Evolutionary conservation across 2,888 invertebrate genomes (phyloP).

Genomic region (Tetranychus truncatus): DNA sequence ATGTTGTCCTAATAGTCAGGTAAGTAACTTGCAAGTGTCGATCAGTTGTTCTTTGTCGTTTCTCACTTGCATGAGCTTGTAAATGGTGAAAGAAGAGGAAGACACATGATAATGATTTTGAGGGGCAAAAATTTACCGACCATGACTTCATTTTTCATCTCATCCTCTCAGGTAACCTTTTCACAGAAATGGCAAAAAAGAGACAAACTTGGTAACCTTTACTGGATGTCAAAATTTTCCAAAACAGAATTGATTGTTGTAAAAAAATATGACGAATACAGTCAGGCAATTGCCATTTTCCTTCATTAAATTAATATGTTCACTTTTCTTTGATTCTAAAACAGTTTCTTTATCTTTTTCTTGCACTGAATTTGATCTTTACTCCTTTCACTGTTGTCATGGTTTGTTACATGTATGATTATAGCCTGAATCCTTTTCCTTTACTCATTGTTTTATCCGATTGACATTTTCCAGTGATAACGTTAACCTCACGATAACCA

Average conservation of each 20-base stretch:
- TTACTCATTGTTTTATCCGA: background rate
- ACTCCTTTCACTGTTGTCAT: background rate
- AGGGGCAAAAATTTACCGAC: background rate
- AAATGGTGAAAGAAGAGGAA: too few relatives aligned
- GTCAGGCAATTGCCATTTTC: too few relatives aligned
- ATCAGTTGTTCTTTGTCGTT: too few relatives aligned
- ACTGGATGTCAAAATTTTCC: background rate
- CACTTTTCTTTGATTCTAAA: background rate
- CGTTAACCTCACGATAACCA: slow-evolving; percentile 17
- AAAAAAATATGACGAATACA: too few relatives aligned
- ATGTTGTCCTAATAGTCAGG: too few relatives aligned
- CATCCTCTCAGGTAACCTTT: background rate
- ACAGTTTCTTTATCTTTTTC: background rate
- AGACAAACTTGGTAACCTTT: background rate
- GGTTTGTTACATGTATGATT: background rate
- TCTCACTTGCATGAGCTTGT: too few relatives aligned
- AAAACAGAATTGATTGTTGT: too few relatives aligned
- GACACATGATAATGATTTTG: background rate
- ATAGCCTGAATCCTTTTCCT: background rate
- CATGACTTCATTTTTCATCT: background rate
- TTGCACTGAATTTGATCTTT: background rate
- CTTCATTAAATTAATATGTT: too few relatives aligned
- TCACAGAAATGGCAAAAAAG: background rate
- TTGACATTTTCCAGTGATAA: slow-evolving; percentile 22
- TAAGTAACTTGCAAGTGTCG: too few relatives aligned